phyloP scores from a whole-genome alignment of 2,888 invertebrate genomes.

The Pegoplata infirma region DNA sequence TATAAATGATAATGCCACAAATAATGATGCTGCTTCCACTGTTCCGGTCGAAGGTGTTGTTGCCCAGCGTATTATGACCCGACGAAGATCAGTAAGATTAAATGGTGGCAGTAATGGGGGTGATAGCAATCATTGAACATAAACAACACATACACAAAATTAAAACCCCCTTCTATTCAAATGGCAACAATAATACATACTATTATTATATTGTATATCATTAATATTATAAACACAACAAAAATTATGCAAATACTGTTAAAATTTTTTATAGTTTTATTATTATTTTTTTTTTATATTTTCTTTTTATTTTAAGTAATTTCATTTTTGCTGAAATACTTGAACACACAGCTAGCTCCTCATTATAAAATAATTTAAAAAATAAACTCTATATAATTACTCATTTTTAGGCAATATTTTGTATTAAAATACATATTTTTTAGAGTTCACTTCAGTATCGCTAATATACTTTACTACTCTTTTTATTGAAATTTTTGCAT shows the following conservation, averaged over 20 bases:
- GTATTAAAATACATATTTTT: constrained; percentile 13
- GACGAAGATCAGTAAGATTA: constrained; percentile 72
- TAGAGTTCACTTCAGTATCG: neutral
- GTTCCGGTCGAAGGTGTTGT: constrained; percentile 49
- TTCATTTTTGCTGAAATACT: constrained; percentile 54
- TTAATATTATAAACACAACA: constrained; percentile 33
- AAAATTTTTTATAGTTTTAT: constrained; percentile 39
- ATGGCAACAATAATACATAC: constrained; percentile 45
- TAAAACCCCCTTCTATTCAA: constrained; percentile 30
- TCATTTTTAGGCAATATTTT: constrained; percentile 46
- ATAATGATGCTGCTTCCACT: constrained; percentile 32
- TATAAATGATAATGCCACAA: constrained; percentile 41
- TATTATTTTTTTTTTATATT: constrained; percentile 25
- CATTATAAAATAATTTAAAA: constrained; percentile 16
- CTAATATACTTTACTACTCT: neutral
- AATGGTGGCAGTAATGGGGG: constrained; percentile 67
- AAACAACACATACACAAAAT: neutral
- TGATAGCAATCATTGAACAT: constrained; percentile 64
- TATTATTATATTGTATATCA: constrained; percentile 54
- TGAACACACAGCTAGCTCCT: constrained; percentile 23
- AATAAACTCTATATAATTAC: constrained; percentile 7
- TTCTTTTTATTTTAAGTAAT: constrained; percentile 36
- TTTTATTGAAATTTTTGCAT: constrained; percentile 7
- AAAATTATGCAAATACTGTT: constrained; percentile 47
- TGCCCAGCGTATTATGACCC: constrained; percentile 70